Evolutionary conservation across 2,888 invertebrate genomes (phyloP), one percentile per base, ranked within the genome.

Genomic region (Amphipoea lucens): DNA sequence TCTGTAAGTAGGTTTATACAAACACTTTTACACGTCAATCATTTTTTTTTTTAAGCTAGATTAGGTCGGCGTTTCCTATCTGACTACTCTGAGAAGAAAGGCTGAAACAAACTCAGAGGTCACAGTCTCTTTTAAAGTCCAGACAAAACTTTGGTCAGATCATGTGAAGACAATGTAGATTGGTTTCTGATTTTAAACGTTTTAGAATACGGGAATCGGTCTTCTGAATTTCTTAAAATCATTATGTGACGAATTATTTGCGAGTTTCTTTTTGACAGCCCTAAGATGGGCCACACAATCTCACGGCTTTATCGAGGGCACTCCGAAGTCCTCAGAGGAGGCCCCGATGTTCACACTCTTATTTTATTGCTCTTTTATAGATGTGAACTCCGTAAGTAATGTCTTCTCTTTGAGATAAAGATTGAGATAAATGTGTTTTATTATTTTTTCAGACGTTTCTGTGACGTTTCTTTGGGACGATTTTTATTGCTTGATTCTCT

Each of bases 251-350:
- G 5, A 29, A 45, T 48, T 9, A 48, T 48, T 11, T 48, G 29
- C 1, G 0, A 63, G 9, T 54, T 69, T 57, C 48, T 76, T 54
- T 42, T 83, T 72, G 91, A 7, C 93, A 94, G 45, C 94, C 94
- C 94, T 94, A 86, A 70, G 62, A 54, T 67, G 45, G 57, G 67
- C 70, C 75, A 78, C 75, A 79, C 80, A 79, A 92, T 93, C 93
- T 92, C 91, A 88, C 88, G 83, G 85, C 84, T 88, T 78, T 85
- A 87, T 81, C 78, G 82, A 89, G 88, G 81, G 90, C 84, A 77
- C 82, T 88, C 76, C 65, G 74, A 20, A 68, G 84, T 83, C 74
- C 83, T 86, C 82, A 81, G 65, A 87, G 85, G 88, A 84, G 80
- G 67, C 74, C 74, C 75, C 74, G 79, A 86, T 84, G 86, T 87